Percentiles rank a stretch among this genome's conserved stretches.
These are phyloP conservation scores for Pandemis cinnamomeana DNA, from an alignment of 2,888 invertebrate genomes.

Conservation along the genomic window DNA sequence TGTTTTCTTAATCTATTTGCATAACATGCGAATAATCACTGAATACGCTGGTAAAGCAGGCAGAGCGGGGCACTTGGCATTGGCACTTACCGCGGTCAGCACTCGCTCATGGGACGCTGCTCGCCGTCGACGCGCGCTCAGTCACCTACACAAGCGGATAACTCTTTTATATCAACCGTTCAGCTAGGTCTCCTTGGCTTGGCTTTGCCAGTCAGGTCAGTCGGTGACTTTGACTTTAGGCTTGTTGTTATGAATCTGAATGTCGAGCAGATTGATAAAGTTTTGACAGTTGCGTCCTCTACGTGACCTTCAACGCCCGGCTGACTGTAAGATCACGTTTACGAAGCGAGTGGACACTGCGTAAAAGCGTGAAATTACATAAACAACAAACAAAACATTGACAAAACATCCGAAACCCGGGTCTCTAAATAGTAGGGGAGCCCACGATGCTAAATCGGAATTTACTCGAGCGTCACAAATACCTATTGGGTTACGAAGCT, in stretches of 20 bases:
- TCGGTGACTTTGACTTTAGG: background rate
- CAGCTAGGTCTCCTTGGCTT: background rate
- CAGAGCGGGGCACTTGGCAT: no score
- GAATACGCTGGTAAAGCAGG: background rate
- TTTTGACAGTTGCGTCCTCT: constrained; percentile 41
- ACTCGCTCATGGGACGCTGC: constrained; percentile 8
- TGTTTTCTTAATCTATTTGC: no score
- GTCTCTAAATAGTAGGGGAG: no score
- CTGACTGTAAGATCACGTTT: constrained; percentile 22
- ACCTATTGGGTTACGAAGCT: no score
- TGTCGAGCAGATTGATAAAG: constrained; percentile 22
- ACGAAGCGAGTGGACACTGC: constrained; percentile 18
- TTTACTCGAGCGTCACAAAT: no score
- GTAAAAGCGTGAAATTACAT: no score
- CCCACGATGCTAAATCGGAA: no score
- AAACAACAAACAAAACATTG: no score
- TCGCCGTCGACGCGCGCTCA: background rate
- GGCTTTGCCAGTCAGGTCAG: background rate
- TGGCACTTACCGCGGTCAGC: constrained; percentile 7
- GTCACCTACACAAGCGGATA: background rate
- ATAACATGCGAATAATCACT: background rate
- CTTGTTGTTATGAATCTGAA: background rate
- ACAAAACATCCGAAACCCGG: no score
- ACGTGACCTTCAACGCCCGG: constrained; percentile 35
- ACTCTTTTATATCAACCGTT: background rate